Percentiles rank a stretch among this genome's conserved stretches.
phyloP scores from a whole-genome alignment of 2,888 invertebrate genomes.

The Drosophila helvetica region DNA sequence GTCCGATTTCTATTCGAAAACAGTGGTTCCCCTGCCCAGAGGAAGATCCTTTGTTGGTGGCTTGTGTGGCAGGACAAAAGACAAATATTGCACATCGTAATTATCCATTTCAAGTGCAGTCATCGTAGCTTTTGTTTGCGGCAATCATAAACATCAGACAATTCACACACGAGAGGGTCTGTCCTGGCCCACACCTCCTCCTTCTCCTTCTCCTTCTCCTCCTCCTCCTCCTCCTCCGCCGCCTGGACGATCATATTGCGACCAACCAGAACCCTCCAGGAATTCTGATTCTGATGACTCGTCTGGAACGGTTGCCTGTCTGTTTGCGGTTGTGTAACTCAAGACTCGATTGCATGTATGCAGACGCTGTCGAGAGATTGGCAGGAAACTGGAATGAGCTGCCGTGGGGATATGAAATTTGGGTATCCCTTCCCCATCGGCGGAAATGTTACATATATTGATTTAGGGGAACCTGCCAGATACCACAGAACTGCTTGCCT shows the following conservation, averaged over 20 bases:
- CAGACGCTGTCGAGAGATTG: not conserved
- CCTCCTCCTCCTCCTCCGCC: not conserved
- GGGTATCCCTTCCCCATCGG: conserved; percentile 14
- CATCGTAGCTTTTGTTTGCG: conserved; percentile 74
- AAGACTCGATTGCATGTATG: conserved; percentile 64
- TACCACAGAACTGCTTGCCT: not conserved
- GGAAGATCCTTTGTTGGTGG: not conserved
- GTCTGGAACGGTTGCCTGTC: conserved; percentile 62
- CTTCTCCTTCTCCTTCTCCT: not conserved
- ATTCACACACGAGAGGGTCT: conserved; percentile 34
- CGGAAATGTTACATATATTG: conserved; percentile 34
- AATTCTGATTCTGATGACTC: conserved; percentile 74
- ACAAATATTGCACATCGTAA: conserved; percentile 72
- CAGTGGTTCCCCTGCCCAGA: not conserved
- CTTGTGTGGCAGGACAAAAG: conserved; percentile 36
- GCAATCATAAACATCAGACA: conserved; percentile 73
- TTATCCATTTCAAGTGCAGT: conserved; percentile 77
- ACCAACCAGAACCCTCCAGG: not conserved
- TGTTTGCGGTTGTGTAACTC: conserved; percentile 74
- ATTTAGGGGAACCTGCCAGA: conserved; percentile 25
- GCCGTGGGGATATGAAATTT: conserved; percentile 23
- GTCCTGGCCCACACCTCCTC: conserved; percentile 9
- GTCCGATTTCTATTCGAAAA: conserved; percentile 5
- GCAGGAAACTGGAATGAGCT: not conserved
- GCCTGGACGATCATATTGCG: not conserved